A percentile compares a stretch with the other conserved stretches of the same genome.
phyloP scores from a whole-genome alignment of 2,797 vertebrate genomes.

The Pitangus sulphuratus region DNA sequence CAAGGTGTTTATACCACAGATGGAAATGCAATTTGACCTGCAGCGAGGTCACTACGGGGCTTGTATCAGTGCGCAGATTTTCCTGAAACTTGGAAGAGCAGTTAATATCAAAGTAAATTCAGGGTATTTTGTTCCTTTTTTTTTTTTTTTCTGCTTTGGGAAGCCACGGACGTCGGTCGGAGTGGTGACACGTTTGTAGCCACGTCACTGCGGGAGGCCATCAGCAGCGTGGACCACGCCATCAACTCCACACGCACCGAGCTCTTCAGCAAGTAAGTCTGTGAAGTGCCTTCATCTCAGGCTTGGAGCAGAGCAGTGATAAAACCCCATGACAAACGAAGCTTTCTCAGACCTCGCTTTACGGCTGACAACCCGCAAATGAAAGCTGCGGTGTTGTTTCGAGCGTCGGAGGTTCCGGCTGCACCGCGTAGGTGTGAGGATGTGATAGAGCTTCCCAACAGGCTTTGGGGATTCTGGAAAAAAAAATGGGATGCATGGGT shows the following conservation, averaged over 20 bases:
- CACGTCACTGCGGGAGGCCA: conserved; percentile 72
- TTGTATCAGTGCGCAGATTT: fast-evolving
- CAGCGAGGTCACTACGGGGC: fast-evolving
- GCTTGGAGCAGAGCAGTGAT: background rate
- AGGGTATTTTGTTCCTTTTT: background rate
- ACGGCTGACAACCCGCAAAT: fast-evolving
- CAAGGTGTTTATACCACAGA: fast-evolving
- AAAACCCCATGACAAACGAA: background rate
- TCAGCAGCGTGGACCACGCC: conserved; percentile 75
- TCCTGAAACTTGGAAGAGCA: background rate
- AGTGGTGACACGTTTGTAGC: conserved; percentile 73
- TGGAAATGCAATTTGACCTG: fast-evolving
- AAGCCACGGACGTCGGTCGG: conserved; percentile 58
- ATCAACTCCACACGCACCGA: conserved; percentile 74
- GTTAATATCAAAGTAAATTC: background rate
- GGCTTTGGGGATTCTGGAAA: background rate
- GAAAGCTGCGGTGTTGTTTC: fast-evolving
- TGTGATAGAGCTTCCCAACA: background rate
- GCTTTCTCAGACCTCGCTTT: background rate
- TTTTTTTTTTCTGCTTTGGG: background rate
- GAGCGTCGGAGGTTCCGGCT: background rate
- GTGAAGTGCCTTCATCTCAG: fast-evolving
- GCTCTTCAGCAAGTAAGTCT: conserved; percentile 73
- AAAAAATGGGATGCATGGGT: fast-evolving
- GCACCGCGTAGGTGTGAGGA: fast-evolving